Base-by-base conservation (phyloP, 1,140 invertebrate species). In the Cherax destructor region DNA sequence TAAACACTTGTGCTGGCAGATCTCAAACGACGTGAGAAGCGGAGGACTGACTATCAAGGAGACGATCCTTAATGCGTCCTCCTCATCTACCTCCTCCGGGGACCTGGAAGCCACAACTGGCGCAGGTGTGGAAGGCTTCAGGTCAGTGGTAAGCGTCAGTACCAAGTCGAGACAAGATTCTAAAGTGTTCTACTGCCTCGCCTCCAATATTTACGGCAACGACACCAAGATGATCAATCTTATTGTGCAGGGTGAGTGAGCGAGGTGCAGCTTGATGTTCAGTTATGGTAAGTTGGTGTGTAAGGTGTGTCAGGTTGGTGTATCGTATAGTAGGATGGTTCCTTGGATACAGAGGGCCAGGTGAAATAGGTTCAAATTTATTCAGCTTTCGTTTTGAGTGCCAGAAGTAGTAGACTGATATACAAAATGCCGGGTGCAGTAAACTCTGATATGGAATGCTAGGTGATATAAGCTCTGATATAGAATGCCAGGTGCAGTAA, bases 191-290 rank as follows among this genome's bases (percentile, higher is more conserved):
- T 98, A 97, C 49, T 99, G 98, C 94, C 97, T 98, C 16, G 98
- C 98, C 0, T 98, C 97, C 9, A 99, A 99, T 95, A 97, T 97
- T 16, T 98, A 99, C 94, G 98, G 98, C 24, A 98, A 97, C 92
- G 98, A 99, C 94, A 98, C 99, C 93, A 98, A 98, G 13, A 98
- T 97, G 94, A 98, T 99, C 94, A 98, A 98, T 94, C 97, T 99
- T 95, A 98, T 99, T 93, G 97, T 99, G 90, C 98, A 99, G 97
- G 97, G 97, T 97, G 77, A 88, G 85, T 5, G 72, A 16, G 61
- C 18, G 61, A 4, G 56, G n/a, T n/a, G n/a, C n/a, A n/a, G n/a
- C n/a, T n/a, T n/a, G n/a, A n/a, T n/a, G n/a, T n/a, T n/a, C n/a
- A n/a, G n/a, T n/a, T n/a, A n/a, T n/a, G n/a, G 56, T 59, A 11